A percentile compares a stretch with the other conserved stretches of the same genome.
Evolutionary conservation across 2,888 invertebrate genomes (phyloP).

Genomic region (Subacronicta megacephala): DNA sequence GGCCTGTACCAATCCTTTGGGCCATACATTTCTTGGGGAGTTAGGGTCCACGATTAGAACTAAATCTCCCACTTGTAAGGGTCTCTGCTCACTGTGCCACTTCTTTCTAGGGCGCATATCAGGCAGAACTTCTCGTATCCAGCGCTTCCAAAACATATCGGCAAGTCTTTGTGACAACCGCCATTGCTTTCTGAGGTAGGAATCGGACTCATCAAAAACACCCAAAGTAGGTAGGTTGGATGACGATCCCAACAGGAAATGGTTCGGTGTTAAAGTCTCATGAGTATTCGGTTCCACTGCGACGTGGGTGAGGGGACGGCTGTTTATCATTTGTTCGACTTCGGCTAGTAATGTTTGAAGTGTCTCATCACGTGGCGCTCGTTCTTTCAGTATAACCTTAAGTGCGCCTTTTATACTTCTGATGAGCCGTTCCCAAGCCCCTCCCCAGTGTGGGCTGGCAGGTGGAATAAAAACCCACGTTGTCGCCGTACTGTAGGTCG

Average conservation of each 20-base stretch:
- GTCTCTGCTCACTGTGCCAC: conserved; percentile 13
- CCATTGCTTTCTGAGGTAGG: conserved; percentile 32
- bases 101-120: conserved; percentile 17
- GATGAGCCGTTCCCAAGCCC: conserved; percentile 49
- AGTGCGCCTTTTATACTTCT: conserved; percentile 39
- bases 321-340: conserved; percentile 34
- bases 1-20: neutral
- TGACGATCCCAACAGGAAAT: conserved; percentile 50
- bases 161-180: conserved; percentile 29
- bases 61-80: conserved; percentile 18
- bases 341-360: conserved; percentile 30
- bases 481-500: neutral
- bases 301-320: conserved; percentile 37
- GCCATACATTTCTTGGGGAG: conserved; percentile 3
- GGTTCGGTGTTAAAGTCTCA: conserved; percentile 49
- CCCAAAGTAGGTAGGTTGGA: conserved; percentile 20
- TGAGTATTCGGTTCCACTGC: conserved; percentile 11
- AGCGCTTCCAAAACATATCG: conserved; percentile 36
- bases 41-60: conserved; percentile 16
- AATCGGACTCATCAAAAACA: conserved; percentile 16
- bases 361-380: conserved; percentile 32
- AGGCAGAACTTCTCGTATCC: conserved; percentile 39
- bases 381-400: conserved; percentile 39
- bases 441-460: conserved; percentile 42
- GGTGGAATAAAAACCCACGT: conserved; percentile 47